phyloP scores from a whole-genome alignment of 2,888 invertebrate species.

The Ceraclea dissimilis region DNA sequence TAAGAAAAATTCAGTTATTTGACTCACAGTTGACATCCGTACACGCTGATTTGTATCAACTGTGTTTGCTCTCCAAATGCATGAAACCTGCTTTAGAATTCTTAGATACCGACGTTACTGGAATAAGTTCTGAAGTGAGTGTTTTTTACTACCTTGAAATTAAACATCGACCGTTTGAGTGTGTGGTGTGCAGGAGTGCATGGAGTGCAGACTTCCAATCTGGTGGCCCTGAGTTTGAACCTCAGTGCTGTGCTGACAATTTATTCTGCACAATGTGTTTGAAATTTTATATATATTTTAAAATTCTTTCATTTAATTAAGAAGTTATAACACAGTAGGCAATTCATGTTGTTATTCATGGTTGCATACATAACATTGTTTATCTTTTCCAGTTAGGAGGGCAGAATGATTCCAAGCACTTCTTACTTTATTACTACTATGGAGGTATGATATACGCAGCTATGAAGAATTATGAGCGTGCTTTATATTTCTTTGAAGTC shows the following conservation, averaged over 20 bases:
- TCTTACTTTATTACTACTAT: constrained; percentile 92
- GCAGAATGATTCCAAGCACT: constrained; percentile 80
- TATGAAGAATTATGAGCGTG: constrained; percentile 85
- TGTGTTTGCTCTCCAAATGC: constrained; percentile 85
- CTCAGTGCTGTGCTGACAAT: no score
- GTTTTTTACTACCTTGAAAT: no score
- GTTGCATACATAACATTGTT: no score
- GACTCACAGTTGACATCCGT: constrained; percentile 89
- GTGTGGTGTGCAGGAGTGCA: no score
- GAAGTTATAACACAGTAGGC: no score
- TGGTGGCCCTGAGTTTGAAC: no score
- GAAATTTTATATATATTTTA: no score
- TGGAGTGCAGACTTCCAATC: no score
- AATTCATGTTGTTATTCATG: no score
- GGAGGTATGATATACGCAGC: constrained; percentile 97
- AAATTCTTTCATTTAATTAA: no score
- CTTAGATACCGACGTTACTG: constrained; percentile 84
- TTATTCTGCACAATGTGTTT: no score
- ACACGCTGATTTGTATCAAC: constrained; percentile 87
- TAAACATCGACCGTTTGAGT: no score
- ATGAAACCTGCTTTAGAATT: constrained; percentile 86
- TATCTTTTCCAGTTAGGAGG: constrained; percentile 52
- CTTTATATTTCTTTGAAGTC: constrained; percentile 92
- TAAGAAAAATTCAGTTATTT: constrained; percentile 78
- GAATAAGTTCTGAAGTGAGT: constrained; percentile 76